Conservation (phyloP, 2,797 vertebrate species). For the Sciurus vulgaris region DNA sequence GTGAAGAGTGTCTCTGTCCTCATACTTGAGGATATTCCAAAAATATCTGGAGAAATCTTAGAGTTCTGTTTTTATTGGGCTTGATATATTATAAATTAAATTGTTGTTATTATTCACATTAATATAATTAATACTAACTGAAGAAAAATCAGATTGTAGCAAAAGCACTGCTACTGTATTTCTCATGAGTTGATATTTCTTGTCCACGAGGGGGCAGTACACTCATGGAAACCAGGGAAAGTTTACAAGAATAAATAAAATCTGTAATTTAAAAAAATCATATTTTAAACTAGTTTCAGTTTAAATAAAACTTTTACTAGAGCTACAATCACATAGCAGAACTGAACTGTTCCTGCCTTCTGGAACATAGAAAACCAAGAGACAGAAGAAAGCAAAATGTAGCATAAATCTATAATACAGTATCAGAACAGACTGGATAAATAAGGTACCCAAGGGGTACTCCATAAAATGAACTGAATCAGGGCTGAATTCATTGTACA, state of each 20-base stretch:
- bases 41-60: background rate
- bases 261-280: background rate
- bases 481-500: background rate
- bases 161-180: background rate
- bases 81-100: background rate
- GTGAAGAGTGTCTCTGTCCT: background rate
- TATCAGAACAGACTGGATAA: background rate
- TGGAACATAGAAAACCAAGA: background rate
- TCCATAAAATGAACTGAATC: background rate
- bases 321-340: background rate
- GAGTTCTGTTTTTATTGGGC: background rate
- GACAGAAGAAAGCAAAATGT: background rate
- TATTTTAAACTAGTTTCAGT: conserved; percentile 55
- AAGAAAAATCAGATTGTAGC: conserved; percentile 33
- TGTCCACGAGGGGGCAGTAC: conserved; percentile 79
- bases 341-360: background rate
- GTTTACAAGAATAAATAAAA: background rate
- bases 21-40: background rate
- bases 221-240: conserved; percentile 72
- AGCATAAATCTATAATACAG: background rate
- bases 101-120: background rate
- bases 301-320: background rate
- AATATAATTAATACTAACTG: background rate
- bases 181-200: conserved; percentile 23
- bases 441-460: background rate